Percentiles rank a stretch among this genome's conserved stretches.
phyloP scores from a whole-genome alignment of 2,888 invertebrate species.

The Leptinotarsa rubiginosa region DNA sequence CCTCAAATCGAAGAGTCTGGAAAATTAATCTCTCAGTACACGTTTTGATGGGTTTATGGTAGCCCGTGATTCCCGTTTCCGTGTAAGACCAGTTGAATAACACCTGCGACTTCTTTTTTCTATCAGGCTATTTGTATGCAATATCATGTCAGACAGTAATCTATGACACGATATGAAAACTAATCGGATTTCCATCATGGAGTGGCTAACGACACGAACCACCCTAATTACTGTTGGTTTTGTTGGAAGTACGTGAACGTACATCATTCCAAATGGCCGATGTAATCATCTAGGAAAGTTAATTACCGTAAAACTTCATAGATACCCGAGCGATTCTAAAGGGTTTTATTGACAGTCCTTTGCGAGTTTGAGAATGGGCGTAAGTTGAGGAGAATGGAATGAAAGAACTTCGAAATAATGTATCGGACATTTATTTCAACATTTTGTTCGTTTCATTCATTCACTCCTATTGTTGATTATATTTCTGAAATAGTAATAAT shows the following conservation, averaged over 20 bases:
- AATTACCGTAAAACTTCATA: constrained; percentile 20
- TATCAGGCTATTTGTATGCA: constrained; percentile 40
- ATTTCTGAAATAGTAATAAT: too few species aligned
- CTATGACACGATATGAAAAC: constrained; percentile 42
- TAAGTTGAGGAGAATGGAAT: not conserved
- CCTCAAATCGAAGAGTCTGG: too few species aligned
- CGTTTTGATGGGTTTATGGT: not conserved
- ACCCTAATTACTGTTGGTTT: constrained; percentile 37
- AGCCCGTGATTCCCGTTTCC: not conserved
- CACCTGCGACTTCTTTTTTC: constrained; percentile 1
- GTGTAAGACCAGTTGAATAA: not conserved
- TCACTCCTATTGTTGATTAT: too few species aligned
- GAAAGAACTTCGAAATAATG: not conserved
- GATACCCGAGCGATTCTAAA: not conserved
- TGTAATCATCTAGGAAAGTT: constrained; percentile 8
- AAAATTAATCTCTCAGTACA: too few species aligned
- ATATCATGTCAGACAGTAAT: constrained; percentile 42
- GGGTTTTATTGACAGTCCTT: not conserved
- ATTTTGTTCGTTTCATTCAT: too few species aligned
- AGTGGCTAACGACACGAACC: constrained; percentile 29
- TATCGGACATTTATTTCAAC: not conserved
- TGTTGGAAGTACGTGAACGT: constrained; percentile 20
- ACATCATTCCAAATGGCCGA: constrained; percentile 12
- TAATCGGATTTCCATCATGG: constrained; percentile 40
- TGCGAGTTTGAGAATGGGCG: not conserved